Percentiles rank a stretch among this genome's conserved stretches.
Conservation (phyloP, 2,797 vertebrate species). For the Phylloscopus collybita region DNA sequence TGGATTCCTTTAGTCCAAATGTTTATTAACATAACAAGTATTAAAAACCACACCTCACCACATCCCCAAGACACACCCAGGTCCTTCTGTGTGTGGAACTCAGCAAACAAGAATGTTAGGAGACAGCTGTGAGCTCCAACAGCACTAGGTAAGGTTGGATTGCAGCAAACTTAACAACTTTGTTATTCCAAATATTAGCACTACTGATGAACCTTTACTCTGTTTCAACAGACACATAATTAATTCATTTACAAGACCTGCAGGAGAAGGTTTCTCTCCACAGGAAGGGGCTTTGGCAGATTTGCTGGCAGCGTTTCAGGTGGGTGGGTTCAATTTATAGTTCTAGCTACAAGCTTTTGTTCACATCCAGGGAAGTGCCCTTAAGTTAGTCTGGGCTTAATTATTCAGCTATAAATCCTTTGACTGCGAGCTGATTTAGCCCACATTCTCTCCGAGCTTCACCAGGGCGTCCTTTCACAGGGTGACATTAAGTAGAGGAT, state of each 20-base stretch:
- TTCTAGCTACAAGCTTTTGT: constrained; percentile 15
- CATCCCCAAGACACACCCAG: neutral
- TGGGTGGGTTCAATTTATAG: constrained; percentile 15
- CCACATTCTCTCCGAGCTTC: neutral
- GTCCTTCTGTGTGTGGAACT: neutral
- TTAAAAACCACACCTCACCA: neutral
- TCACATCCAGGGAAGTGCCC: constrained; percentile 17
- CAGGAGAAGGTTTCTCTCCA: constrained; percentile 37
- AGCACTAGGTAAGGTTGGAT: neutral
- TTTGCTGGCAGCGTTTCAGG: constrained; percentile 2
- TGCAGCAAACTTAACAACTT: constrained; percentile 45
- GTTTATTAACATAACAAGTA: constrained; percentile 44
- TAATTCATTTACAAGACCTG: constrained; percentile 50
- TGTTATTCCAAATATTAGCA: constrained; percentile 48
- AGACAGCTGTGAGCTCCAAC: constrained; percentile 9
- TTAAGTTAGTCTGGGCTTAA: constrained; percentile 37
- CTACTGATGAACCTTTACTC: constrained; percentile 23
- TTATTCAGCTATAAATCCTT: constrained; percentile 30
- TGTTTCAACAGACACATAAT: constrained; percentile 39
- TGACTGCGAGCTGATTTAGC: neutral
- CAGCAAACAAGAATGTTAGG: neutral
- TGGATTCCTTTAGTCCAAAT: neutral
- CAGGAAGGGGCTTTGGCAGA: neutral
- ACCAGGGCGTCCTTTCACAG: neutral
- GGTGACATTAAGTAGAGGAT: neutral